These are phyloP conservation scores for Ectemnius continuus DNA, from an alignment of 2,888 invertebrate species.

Conservation along the genomic window DNA sequence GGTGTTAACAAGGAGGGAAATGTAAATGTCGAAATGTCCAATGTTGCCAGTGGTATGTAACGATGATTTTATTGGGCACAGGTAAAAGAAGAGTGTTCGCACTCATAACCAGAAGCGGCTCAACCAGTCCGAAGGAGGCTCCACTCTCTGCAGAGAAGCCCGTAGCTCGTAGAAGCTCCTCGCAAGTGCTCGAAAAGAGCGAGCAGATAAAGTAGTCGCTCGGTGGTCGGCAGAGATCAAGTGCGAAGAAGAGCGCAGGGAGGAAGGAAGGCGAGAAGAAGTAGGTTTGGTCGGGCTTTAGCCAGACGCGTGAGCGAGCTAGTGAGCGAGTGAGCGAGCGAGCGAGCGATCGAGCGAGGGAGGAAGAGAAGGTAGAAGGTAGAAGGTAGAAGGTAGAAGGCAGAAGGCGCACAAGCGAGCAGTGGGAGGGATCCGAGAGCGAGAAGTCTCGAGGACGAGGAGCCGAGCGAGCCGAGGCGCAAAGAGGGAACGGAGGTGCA, in stretches of 20 bases:
- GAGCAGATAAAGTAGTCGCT: too few relatives aligned
- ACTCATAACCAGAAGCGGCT: too few relatives aligned
- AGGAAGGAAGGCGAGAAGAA: slow-evolving; percentile 50
- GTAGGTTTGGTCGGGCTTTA: background rate
- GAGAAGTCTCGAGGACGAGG: slow-evolving; percentile 59
- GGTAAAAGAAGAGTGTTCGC: too few relatives aligned
- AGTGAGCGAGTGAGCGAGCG: slow-evolving; percentile 26
- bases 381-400: slow-evolving; percentile 44
- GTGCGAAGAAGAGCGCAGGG: slow-evolving; percentile 34
- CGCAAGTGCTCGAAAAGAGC: slow-evolving; percentile 7
- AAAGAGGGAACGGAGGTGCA: slow-evolving; percentile 63
- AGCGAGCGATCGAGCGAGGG: slow-evolving; percentile 25
- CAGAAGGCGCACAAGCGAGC: slow-evolving; percentile 57
- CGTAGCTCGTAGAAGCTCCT: slow-evolving; percentile 32
- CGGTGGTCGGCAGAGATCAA: slow-evolving; percentile 11
- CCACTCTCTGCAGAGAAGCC: slow-evolving; percentile 9
- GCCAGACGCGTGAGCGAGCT: slow-evolving; percentile 10
- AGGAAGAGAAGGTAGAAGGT: slow-evolving; percentile 43
- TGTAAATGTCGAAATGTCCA: too few relatives aligned
- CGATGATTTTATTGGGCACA: too few relatives aligned
- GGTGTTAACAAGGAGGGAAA: too few relatives aligned
- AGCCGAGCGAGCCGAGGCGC: slow-evolving; percentile 61
- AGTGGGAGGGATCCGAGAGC: slow-evolving; percentile 50
- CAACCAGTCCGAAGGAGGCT: too few relatives aligned
- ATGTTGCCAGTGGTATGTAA: too few relatives aligned